Evolutionary conservation across 2,888 invertebrate genomes (phyloP).

Genomic region (Hipparchia sbordonii): DNA sequence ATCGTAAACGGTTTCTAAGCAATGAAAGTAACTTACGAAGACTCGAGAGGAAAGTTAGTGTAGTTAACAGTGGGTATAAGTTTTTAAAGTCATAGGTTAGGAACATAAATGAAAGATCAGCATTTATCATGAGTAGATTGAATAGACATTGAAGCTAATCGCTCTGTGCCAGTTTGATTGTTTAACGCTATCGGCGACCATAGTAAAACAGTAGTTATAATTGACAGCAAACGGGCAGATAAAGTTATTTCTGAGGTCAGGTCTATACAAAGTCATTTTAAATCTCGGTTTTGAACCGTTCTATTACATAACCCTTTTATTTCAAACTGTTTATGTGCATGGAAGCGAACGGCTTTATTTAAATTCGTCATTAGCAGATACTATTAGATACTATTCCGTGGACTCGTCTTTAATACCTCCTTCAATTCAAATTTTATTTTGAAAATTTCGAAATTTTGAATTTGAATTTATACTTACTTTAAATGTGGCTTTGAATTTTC

Average conservation of each 20-base stretch:
- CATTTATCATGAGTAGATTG: neutral
- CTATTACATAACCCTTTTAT: neutral
- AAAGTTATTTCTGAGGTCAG: neutral
- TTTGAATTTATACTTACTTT: too few relatives aligned
- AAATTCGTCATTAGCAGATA: too few relatives aligned
- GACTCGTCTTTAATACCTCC: too few relatives aligned
- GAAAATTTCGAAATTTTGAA: too few relatives aligned
- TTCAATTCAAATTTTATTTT: too few relatives aligned
- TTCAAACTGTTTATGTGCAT: neutral
- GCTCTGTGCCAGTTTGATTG: slow-evolving; percentile 37
- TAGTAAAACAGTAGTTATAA: slow-evolving; percentile 15
- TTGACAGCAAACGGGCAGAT: neutral
- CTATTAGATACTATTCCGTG: too few relatives aligned
- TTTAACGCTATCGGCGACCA: slow-evolving; percentile 26
- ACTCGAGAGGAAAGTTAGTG: too few relatives aligned
- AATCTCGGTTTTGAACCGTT: neutral
- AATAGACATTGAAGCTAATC: slow-evolving; percentile 21
- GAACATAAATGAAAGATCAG: neutral
- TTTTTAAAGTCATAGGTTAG: slow-evolving; percentile 3
- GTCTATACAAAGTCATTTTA: neutral
- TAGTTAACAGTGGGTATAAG: too few relatives aligned
- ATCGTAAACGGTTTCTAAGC: too few relatives aligned
- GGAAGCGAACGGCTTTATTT: too few relatives aligned
- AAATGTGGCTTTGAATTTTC: too few relatives aligned
- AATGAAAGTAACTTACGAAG: too few relatives aligned